Percentiles rank a stretch among this genome's conserved stretches.
These are phyloP conservation scores for Jordanella pulchra DNA, from an alignment of 2,797 vertebrate genomes.

Conservation along the genomic window DNA sequence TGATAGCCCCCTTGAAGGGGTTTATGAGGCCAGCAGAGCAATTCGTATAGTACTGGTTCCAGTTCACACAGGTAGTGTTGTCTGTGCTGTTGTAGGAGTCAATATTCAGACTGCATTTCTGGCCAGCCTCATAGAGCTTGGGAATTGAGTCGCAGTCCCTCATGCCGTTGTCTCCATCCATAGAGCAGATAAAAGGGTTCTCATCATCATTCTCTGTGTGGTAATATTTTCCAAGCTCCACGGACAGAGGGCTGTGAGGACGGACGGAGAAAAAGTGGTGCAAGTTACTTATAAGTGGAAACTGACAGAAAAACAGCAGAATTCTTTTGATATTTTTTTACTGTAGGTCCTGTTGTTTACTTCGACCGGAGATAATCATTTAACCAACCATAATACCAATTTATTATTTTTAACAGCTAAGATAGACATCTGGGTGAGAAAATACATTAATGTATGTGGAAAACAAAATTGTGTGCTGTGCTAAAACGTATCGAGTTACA, in stretches of 20 bases:
- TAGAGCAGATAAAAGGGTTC: slow-evolving; percentile 97
- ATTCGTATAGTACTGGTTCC: slow-evolving; percentile 98
- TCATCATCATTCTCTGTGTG: slow-evolving; percentile 95
- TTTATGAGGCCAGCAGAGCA: slow-evolving; percentile 90
- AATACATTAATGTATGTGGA: not conserved
- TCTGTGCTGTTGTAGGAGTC: slow-evolving; percentile 92
- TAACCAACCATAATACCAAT: not conserved
- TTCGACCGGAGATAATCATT: not conserved
- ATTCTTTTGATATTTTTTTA: not conserved
- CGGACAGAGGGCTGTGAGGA: slow-evolving; percentile 80
- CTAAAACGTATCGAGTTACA: not conserved
- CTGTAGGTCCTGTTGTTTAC: not conserved
- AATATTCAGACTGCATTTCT: slow-evolving; percentile 88
- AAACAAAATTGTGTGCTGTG: not conserved
- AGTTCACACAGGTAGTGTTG: slow-evolving; percentile 96
- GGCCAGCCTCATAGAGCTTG: slow-evolving; percentile 82
- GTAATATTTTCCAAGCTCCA: slow-evolving; percentile 88
- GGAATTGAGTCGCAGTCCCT: slow-evolving; percentile 88
- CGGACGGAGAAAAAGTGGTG: slow-evolving; percentile 4
- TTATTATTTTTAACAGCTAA: not conserved
- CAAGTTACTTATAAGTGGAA: not conserved
- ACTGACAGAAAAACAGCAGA: not conserved
- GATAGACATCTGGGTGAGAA: not conserved
- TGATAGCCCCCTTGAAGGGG: slow-evolving; percentile 97
- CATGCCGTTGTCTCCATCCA: slow-evolving; percentile 91